Percentiles rank a stretch among this genome's conserved stretches.
Conservation (phyloP, 2,888 invertebrate genomes). For the Dryadula phaetusa region DNA sequence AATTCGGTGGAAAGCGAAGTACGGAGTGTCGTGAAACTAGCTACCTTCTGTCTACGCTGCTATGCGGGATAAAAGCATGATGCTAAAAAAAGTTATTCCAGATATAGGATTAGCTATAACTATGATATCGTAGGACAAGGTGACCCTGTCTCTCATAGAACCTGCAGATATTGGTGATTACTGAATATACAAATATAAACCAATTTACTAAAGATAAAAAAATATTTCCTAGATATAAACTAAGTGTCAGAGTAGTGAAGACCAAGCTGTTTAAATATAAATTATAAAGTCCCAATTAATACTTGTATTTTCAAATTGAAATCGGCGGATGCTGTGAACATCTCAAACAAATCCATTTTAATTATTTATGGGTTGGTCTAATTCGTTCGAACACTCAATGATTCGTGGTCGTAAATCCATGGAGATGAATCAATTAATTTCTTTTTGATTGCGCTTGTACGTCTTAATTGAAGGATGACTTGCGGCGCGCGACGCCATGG, state of each 20-base stretch:
- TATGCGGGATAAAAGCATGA: too few relatives aligned
- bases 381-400: constrained; percentile 1
- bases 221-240: neutral
- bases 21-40: too few relatives aligned
- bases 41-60: too few relatives aligned
- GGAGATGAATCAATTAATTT: constrained; percentile 31
- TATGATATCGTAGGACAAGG: too few relatives aligned
- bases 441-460: constrained; percentile 33
- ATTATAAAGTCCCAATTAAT: neutral
- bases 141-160: too few relatives aligned
- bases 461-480: constrained; percentile 28
- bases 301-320: neutral
- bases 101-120: too few relatives aligned
- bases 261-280: neutral
- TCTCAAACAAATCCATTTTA: neutral
- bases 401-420: constrained; percentile 16
- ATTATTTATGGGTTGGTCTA: neutral
- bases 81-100: too few relatives aligned
- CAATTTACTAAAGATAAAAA: too few relatives aligned
- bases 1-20: too few relatives aligned
- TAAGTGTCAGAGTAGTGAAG: neutral
- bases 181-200: too few relatives aligned
- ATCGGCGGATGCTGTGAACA: constrained; percentile 3
- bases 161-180: too few relatives aligned
- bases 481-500: neutral